Evolutionary conservation across 2,888 invertebrate species (phyloP).

Genomic region (Drosophila maculinotata): DNA sequence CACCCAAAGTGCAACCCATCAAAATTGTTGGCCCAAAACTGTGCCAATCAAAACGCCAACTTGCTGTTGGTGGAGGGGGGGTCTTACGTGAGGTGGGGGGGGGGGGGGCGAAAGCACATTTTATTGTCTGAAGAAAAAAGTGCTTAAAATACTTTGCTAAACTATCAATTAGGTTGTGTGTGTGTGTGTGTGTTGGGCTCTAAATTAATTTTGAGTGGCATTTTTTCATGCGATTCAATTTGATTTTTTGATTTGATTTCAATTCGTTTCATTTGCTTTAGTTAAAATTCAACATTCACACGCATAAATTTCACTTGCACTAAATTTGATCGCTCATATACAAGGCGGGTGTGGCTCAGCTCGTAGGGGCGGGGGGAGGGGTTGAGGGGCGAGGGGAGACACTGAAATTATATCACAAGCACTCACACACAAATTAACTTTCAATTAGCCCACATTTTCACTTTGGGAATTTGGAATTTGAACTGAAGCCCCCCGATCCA

Average conservation of each 20-base stretch:
- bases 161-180: slow-evolving; percentile 52
- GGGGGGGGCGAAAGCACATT: neutral
- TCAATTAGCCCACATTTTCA: slow-evolving; percentile 66
- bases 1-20: slow-evolving; percentile 29
- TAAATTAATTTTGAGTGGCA: slow-evolving; percentile 34
- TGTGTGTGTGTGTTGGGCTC: neutral
- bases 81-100: no score
- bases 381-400: neutral
- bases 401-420: slow-evolving; percentile 50
- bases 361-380: neutral
- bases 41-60: slow-evolving; percentile 36
- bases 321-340: slow-evolving; percentile 56
- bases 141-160: slow-evolving; percentile 41
- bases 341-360: no score
- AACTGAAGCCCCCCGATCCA: slow-evolving; percentile 7
- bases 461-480: slow-evolving; percentile 52
- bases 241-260: slow-evolving; percentile 35
- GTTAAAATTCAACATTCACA: slow-evolving; percentile 74
- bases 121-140: neutral
- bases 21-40: slow-evolving; percentile 23
- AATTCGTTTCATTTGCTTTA: slow-evolving; percentile 42
- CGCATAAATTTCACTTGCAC: slow-evolving; percentile 78
- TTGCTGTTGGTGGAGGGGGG: slow-evolving; percentile 20
- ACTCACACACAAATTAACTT: slow-evolving; percentile 45
- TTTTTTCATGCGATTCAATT: slow-evolving; percentile 28